Conservation (phyloP, 2,113 vertebrate genomes). For the Chaenogobius annularis region DNA sequence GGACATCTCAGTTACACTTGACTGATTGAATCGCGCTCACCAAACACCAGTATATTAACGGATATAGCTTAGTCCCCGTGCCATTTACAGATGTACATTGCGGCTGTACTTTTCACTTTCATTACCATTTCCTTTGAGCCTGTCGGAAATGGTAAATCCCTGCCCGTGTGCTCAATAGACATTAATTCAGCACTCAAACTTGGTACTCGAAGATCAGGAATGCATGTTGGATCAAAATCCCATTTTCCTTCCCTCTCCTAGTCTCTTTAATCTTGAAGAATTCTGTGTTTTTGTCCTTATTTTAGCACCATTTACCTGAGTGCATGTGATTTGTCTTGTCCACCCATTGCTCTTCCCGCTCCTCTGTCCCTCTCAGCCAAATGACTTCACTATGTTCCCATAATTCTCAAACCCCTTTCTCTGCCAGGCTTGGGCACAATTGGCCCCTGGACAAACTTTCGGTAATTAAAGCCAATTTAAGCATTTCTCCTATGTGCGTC, state of each 20-base stretch:
- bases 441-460: conserved; percentile 54
- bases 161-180: conserved; percentile 11
- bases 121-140: conserved; percentile 18
- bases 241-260: conserved; percentile 26
- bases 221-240: conserved; percentile 35
- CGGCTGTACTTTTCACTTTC: conserved; percentile 1
- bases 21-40: conserved; percentile 11
- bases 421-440: conserved; percentile 43
- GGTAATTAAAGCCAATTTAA: conserved; percentile 58
- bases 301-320: conserved; percentile 47
- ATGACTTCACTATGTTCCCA: conserved; percentile 39
- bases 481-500: conserved; percentile 36
- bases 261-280: conserved; percentile 38
- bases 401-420: conserved; percentile 45
- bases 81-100: conserved; percentile 3
- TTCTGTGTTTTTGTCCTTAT: conserved; percentile 38
- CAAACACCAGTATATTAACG: conserved; percentile 8
- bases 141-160: conserved; percentile 19
- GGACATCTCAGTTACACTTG: background rate
- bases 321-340: conserved; percentile 36
- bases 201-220: conserved; percentile 37
- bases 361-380: conserved; percentile 44
- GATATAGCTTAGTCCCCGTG: conserved; percentile 6
- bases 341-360: conserved; percentile 28
- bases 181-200: conserved; percentile 34